Base-by-base conservation (phyloP, 2,113 vertebrate genomes). In the Arenaria interpres region DNA sequence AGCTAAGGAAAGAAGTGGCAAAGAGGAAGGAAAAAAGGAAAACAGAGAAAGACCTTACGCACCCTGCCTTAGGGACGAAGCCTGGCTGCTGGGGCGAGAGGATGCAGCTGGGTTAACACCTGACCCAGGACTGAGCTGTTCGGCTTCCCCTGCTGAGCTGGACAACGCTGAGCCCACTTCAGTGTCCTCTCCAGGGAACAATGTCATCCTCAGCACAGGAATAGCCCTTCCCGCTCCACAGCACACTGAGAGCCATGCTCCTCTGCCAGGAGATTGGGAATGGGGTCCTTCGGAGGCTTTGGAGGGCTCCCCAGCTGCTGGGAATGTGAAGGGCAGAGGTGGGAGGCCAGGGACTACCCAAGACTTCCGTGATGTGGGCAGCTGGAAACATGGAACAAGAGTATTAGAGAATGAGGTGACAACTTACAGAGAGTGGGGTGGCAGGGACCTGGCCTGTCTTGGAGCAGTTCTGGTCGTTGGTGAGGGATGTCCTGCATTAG, bases 61-160 rank as follows among this genome's bases (percentile, higher is more conserved):
- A 72, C 80, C 37, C 66, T 94, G 80, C 81, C 75, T 87, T 28
- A 30, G 54, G 56, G 76, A 37, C 25, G 88, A 25, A 77, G 57
- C 68, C 71, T 22, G 53, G 74, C 78, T 82, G 85, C 73, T 72
- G 56, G 7, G 56, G 6, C 1, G 5, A 67, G 80, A 96, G 95
- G 94, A 96, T 85, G 89, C 93, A 96, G 93, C 96, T 96, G 91
- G 89, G 22, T 17, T 25, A 68, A 45, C 91, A 82, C 62, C 84
- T 89, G 85, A 88, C 8, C 45, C 39, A 66, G 67, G 57, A 48
- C 64, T 6, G 32, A 85, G 63, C 32, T 50, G 13, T n/a, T 62
- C 30, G 30, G 71, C 53, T 92, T 92, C 71, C 69, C 33, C 69
- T 45, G 35, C 62, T 17, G 57, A 76, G 48, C 66, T 73, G 92